phyloP scores from a whole-genome alignment of 2,797 vertebrate species.

The Phyllotis vaccarum region DNA sequence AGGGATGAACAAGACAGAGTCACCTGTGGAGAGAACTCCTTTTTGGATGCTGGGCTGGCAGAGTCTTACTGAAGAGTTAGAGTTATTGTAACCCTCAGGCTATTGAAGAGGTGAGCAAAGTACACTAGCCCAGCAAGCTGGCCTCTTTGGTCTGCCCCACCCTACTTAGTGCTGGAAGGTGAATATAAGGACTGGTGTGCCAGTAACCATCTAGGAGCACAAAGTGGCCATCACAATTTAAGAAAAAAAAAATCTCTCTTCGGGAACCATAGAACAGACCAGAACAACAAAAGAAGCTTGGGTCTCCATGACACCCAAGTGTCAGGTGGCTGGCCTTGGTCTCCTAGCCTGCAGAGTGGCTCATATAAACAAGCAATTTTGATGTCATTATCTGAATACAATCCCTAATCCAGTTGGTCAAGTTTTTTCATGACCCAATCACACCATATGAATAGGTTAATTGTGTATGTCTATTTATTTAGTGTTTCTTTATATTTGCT shows the following conservation, averaged over 20 bases:
- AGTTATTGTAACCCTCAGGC: neutral
- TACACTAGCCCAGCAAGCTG: neutral
- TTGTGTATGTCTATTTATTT: neutral
- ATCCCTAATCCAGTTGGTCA: neutral
- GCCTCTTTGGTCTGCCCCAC: neutral
- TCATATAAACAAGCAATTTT: neutral
- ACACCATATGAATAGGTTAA: neutral
- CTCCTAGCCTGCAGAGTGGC: neutral
- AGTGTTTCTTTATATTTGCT: neutral
- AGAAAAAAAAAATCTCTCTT: neutral
- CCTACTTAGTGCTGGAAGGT: neutral
- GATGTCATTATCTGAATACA: neutral
- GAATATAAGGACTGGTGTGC: neutral
- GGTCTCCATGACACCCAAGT: neutral
- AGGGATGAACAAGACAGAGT: neutral
- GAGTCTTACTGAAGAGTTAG: neutral
- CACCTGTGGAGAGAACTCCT: neutral
- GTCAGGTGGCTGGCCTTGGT: neutral
- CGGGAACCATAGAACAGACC: neutral
- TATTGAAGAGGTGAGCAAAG: neutral
- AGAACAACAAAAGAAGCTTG: too few relatives aligned
- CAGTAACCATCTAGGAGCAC: neutral
- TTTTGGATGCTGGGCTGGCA: neutral
- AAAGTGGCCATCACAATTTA: neutral
- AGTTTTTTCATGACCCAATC: neutral